Evolutionary conservation across 92 coral and sea anemone species (phyloP).

Genomic region (Heteractis magnifica): DNA sequence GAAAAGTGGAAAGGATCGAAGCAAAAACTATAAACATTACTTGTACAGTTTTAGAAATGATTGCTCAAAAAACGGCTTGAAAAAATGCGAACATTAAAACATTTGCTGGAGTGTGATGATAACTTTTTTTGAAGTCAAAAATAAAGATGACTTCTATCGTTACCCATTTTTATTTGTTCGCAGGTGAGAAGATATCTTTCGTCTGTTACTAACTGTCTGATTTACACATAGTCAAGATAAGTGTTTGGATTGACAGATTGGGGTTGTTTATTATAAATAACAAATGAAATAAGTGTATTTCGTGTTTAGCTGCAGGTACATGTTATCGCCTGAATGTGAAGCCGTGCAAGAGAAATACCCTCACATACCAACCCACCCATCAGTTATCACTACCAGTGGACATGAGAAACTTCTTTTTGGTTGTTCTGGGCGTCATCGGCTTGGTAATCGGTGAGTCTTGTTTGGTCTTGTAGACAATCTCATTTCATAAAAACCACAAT

Average conservation of each 20-base stretch:
- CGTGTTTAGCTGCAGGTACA: conserved; percentile 19
- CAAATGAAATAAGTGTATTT: conserved; percentile 19
- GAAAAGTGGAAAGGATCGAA: no score
- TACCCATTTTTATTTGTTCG: background rate
- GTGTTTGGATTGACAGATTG: background rate
- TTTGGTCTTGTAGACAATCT: background rate
- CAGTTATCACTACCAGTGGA: conserved; percentile 8
- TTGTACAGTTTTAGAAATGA: background rate
- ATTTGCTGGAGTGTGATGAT: background rate
- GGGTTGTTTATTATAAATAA: conserved; percentile 29
- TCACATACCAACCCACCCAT: background rate
- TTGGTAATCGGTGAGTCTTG: conserved; percentile 41
- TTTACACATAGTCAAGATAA: background rate
- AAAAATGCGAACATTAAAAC: background rate
- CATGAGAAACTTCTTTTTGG: conserved; percentile 31
- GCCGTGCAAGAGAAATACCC: background rate
- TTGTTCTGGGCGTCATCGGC: conserved; percentile 29
- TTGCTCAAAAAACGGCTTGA: background rate
- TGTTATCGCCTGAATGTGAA: conserved; percentile 19
- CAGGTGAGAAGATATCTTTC: background rate
- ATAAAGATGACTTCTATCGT: background rate
- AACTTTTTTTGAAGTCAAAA: background rate
- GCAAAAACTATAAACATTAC: background rate
- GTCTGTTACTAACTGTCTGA: no score
- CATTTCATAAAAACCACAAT: background rate